Evolutionary conservation across 2,797 vertebrate species (phyloP).

Genomic region (Poecilia velifera): DNA sequence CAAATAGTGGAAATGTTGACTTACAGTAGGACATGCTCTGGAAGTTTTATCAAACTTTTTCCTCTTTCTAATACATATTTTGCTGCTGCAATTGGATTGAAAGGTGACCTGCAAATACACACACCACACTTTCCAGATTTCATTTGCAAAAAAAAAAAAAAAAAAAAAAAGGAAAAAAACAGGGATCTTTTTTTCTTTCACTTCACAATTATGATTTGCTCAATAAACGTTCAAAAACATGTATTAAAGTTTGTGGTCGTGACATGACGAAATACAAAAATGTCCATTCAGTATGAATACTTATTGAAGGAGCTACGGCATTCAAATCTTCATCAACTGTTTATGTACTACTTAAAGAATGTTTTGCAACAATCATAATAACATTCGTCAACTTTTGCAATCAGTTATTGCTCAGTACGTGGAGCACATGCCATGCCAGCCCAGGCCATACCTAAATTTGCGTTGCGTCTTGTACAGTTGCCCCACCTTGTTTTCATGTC

Average conservation of each 20-base stretch:
- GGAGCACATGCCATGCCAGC: not conserved
- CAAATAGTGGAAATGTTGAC: not conserved
- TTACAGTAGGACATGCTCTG: not conserved
- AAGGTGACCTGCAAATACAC: not conserved
- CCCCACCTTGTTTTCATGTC: not conserved
- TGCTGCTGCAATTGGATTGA: not conserved
- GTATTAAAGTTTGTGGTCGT: not conserved
- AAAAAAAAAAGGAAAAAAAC: not conserved
- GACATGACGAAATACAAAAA: not conserved
- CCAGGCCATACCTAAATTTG: too few relatives aligned
- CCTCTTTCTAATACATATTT: not conserved
- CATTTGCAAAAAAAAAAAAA: not conserved
- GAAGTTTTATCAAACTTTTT: not conserved
- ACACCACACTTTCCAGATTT: not conserved
- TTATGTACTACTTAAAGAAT: not conserved
- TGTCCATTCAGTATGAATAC: not conserved
- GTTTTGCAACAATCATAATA: not conserved
- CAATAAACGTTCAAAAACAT: not conserved
- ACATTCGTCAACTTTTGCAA: not conserved
- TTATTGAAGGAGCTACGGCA: not conserved
- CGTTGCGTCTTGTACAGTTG: not conserved
- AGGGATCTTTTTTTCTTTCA: not conserved
- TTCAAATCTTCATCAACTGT: not conserved
- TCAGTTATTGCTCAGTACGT: not conserved
- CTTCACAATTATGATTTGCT: not conserved